Percentiles rank a stretch among this genome's conserved stretches.
These are phyloP conservation scores for Ochropacha duplaris DNA, from an alignment of 2,888 invertebrate species.

Conservation along the genomic window DNA sequence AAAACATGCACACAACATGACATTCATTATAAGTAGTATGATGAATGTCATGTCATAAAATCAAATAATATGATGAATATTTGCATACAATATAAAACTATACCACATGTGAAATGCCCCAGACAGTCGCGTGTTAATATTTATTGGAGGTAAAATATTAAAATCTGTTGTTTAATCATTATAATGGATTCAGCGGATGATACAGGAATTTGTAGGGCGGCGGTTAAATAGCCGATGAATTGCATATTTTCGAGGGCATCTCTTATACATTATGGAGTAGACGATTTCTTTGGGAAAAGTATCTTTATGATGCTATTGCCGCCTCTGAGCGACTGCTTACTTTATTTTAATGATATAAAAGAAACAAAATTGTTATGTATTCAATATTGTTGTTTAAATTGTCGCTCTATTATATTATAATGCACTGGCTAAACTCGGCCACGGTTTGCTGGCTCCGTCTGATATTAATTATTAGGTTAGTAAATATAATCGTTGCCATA, in stretches of 20 bases:
- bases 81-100: no score
- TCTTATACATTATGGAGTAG: conserved; percentile 22
- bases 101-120: no score
- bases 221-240: conserved; percentile 52
- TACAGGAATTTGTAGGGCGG: conserved; percentile 24
- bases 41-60: no score
- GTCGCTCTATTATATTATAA: no score
- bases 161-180: conserved; percentile 59
- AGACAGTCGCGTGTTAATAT: no score
- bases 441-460: no score
- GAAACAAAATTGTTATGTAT: no score
- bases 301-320: conserved; percentile 13
- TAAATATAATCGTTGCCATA: no score
- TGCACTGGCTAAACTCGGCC: no score
- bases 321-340: background rate
- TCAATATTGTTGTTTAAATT: no score
- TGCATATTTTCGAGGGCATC: conserved; percentile 40
- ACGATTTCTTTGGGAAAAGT: conserved; percentile 9
- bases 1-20: no score
- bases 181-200: conserved; percentile 49
- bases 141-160: conserved; percentile 29
- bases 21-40: background rate
- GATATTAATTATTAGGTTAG: no score
- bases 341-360: background rate
- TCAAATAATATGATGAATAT: background rate